Percentiles rank a stretch among this genome's conserved stretches.
Conservation (phyloP, 1,140 invertebrate species). For the Spodoptera frugiperda region DNA sequence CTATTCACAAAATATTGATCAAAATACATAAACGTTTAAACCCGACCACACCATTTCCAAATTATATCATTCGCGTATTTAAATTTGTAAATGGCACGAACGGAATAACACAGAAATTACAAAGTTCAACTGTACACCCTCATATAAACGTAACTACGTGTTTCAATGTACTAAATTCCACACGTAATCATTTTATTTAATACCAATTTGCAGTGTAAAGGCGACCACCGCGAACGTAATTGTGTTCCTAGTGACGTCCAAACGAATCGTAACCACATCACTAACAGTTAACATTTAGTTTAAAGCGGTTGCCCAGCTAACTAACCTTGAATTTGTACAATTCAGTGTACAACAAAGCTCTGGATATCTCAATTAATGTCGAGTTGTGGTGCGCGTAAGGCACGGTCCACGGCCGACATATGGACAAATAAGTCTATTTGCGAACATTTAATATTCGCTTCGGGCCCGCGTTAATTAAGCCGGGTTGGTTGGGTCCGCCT, state of each 20-base stretch:
- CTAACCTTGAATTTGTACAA: conserved; percentile 44
- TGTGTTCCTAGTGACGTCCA: conserved; percentile 13
- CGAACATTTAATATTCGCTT: conserved; percentile 77
- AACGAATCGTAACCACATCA: conserved; percentile 35
- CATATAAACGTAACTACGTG: conserved; percentile 2
- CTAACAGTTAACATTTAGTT: conserved; percentile 35
- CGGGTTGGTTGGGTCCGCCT: conserved; percentile 41
- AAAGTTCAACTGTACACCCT: neutral
- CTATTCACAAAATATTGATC: no score
- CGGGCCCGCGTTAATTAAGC: conserved; percentile 72
- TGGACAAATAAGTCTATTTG: conserved; percentile 76
- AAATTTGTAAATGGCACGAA: conserved; percentile 1
- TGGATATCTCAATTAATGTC: conserved; percentile 62
- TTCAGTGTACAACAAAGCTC: conserved; percentile 36
- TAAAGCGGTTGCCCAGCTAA: conserved; percentile 27
- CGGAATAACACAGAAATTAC: conserved; percentile 2
- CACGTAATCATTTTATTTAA: conserved; percentile 25
- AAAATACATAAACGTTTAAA: no score
- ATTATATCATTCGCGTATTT: conserved; percentile 3
- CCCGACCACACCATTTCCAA: neutral
- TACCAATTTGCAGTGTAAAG: conserved; percentile 20
- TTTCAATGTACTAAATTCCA: conserved; percentile 20
- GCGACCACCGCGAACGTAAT: conserved; percentile 14
- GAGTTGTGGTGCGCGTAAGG: conserved; percentile 53
- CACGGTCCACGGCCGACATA: conserved; percentile 52